Evolutionary conservation across 2,888 invertebrate species (phyloP).

Genomic region (Rhagophthalmus giganteus): DNA sequence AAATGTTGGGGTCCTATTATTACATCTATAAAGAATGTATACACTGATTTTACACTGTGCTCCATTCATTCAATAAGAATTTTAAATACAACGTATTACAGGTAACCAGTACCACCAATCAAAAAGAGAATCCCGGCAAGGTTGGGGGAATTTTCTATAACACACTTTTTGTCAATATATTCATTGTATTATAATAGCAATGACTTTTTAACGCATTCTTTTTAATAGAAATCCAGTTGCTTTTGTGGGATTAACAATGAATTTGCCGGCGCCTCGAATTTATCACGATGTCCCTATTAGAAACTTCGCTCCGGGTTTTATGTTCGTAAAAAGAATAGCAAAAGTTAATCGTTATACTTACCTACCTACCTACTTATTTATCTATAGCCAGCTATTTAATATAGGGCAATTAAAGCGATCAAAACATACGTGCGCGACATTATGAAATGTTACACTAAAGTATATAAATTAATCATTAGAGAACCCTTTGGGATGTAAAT

Average conservation of each 20-base stretch:
- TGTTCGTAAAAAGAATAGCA: too few relatives aligned
- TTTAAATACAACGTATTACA: constrained; percentile 35
- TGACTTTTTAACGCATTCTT: constrained; percentile 7
- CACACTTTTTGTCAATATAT: constrained; percentile 21
- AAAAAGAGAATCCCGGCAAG: constrained; percentile 21
- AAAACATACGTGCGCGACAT: too few relatives aligned
- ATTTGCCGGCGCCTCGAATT: not conserved
- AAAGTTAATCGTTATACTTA: too few relatives aligned
- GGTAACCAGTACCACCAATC: constrained; percentile 20
- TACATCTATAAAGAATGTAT: constrained; percentile 50
- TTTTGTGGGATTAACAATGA: not conserved
- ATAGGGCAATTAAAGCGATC: not conserved
- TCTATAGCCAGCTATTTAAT: not conserved
- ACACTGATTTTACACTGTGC: constrained; percentile 49
- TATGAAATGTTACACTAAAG: too few relatives aligned
- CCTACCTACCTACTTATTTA: too few relatives aligned
- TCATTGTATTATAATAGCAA: constrained; percentile 21
- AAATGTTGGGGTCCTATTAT: constrained; percentile 53
- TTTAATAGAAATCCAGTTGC: constrained; percentile 2
- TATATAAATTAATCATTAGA: constrained; percentile 26
- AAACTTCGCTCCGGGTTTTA: not conserved
- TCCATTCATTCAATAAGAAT: constrained; percentile 37
- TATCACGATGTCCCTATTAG: not conserved
- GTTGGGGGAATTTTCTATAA: constrained; percentile 24
- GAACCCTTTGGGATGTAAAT: constrained; percentile 17